Evolutionary conservation across 2,888 invertebrate genomes (phyloP).

Genomic region (Hartigia nigra): DNA sequence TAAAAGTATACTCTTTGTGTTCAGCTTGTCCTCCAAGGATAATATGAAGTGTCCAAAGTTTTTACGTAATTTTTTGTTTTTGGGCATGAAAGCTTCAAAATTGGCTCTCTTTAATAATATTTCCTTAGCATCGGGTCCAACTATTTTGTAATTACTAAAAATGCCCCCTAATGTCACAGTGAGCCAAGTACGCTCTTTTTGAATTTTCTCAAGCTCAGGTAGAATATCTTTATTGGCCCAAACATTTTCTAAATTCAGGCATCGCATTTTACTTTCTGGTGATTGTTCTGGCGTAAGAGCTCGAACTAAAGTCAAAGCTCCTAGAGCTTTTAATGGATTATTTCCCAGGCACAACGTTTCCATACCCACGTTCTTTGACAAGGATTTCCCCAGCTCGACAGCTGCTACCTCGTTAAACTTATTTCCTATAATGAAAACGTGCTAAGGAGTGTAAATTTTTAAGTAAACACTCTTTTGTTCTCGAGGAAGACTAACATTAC

Average conservation of each 20-base stretch:
- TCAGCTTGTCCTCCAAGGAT: conserved; percentile 53
- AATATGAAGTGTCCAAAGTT: conserved; percentile 67
- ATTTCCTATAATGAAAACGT: conserved; percentile 51
- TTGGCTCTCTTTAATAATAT: conserved; percentile 67
- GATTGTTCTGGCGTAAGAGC: conserved; percentile 51
- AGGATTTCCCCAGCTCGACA: conserved; percentile 59
- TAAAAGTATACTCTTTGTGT: conserved; percentile 41
- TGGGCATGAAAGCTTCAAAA: conserved; percentile 66
- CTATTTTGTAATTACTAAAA: conserved; percentile 65
- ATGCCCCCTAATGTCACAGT: conserved; percentile 65
- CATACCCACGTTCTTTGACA: conserved; percentile 65
- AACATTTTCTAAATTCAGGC: conserved; percentile 68
- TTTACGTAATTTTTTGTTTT: conserved; percentile 61
- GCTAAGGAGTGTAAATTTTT: not conserved
- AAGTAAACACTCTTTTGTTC: not conserved
- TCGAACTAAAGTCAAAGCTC: conserved; percentile 64
- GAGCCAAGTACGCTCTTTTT: conserved; percentile 44
- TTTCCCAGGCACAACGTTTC: conserved; percentile 66
- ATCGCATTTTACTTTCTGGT: conserved; percentile 55
- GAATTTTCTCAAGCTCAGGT: conserved; percentile 45
- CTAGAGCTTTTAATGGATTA: conserved; percentile 67
- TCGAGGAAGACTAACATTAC: conserved; percentile 36
- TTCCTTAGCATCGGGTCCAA: conserved; percentile 65
- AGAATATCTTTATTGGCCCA: conserved; percentile 66
- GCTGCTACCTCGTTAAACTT: conserved; percentile 54